Evolutionary conservation across 1,140 invertebrate species (phyloP), one percentile per base, ranked within the genome.

Genomic region (Pseudachorutes palmiensis): DNA sequence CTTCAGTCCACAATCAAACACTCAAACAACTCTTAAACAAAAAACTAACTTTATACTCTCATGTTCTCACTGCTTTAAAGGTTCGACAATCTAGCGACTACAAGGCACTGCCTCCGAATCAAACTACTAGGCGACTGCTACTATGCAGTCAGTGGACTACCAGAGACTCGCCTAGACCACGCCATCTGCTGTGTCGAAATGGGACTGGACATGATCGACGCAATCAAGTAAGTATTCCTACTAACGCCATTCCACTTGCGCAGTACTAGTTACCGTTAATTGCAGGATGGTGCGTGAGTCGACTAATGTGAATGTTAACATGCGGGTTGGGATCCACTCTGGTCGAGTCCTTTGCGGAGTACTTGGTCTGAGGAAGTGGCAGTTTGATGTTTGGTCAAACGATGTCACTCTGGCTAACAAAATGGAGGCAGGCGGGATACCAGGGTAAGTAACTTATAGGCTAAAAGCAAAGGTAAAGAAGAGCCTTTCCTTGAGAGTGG

Each of bases 171-270:
- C 31, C 79, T 83, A 0, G 91, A 95, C 79, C 93, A 97, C 78
- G 93, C 93, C 67, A 88, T 91, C 70, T 94, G 91, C 80, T 93
- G 91, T 75, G 92, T 97, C 0, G 92, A 95, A 80, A 95, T 97
- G 92, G 93, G 92, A 26, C 81, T 96, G 45, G 92, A 95, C 78
- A 96, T 96, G 92, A 95, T 97, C 75, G 91, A 95, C 81, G 92
- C 92, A 24, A 97, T 97, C 76, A 89, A 89, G 89, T 92, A 83
- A 91, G 88, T 89, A 61, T 30, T n/a, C n/a, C n/a, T n/a, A n/a
- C n/a, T n/a, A n/a, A n/a, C n/a, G n/a, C n/a, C n/a, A n/a, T n/a
- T n/a, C n/a, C n/a, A n/a, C n/a, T n/a, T n/a, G n/a, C n/a, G n/a
- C n/a, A n/a, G n/a, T n/a, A n/a, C n/a, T n/a, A n/a, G n/a, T n/a